Evolutionary conservation across 2,113 vertebrate species (phyloP), one percentile per base, ranked within the genome.

Genomic region (Leptodactylus fuscus): DNA sequence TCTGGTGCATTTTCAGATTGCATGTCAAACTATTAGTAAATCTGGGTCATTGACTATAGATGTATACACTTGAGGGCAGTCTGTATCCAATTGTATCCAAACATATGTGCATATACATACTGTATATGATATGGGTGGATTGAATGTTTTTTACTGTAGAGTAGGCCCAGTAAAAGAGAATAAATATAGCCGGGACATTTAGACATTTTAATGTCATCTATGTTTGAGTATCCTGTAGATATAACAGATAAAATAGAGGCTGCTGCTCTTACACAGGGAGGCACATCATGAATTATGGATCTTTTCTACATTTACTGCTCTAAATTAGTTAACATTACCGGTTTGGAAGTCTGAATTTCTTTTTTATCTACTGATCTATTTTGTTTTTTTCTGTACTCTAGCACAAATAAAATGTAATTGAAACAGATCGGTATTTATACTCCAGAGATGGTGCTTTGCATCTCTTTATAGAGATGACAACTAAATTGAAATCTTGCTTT

Each of bases 381-480:
- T 24, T 22, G 24, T 58, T n/a, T 80, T 44, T 38, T 60, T 79
- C 20, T 60, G 51, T 79, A 60, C 76, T 79, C 16, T 1, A 58
- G 51, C 22, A 16, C 34, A 60, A 44, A 58, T 80, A 62, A 62
- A 62, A 60, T 60, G 32, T 79, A 80, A 80, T 80, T 62, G 53
- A 80, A 80, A 80, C 53, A 80, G 34, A 80, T 80, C 22, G 2
- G 53, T 62, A 79, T 79, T 79, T 60, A 79, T 79, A 79, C 76
- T 24, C 32, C 18, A 38, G 51, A 79, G 76, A 79, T 58, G 22
- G 53, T 41, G 53, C 76, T 60, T 79, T 79, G 51, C 51, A 80
- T 80, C 77, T 27, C n/a, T 80, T 41, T 80, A 44, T 20, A 62
- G 77, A 16, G 34, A 80, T 62, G 55, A 53, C 22, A 34, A 80